These are phyloP conservation scores for Corythaeola cristata DNA, from an alignment of 2,113 vertebrate species.

Conservation along the genomic window DNA sequence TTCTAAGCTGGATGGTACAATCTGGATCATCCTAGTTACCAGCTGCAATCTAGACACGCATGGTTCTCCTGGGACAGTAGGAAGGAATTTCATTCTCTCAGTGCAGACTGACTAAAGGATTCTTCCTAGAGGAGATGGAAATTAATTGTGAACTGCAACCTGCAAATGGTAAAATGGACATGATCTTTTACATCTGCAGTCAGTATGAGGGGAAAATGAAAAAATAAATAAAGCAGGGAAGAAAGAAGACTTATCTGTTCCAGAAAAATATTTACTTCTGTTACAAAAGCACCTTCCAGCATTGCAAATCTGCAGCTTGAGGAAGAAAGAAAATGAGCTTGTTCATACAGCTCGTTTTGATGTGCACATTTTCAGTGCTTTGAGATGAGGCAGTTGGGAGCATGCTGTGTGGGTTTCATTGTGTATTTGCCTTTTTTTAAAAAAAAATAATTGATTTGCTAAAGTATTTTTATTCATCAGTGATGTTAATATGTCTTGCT, in stretches of 20 bases:
- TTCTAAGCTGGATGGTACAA: background rate
- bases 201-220: background rate
- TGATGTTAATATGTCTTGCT: conserved; percentile 51
- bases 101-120: background rate
- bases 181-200: background rate
- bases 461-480: conserved; percentile 52
- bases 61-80: background rate
- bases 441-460: conserved; percentile 25
- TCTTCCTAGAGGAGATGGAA: background rate
- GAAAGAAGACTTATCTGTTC: background rate
- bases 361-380: background rate
- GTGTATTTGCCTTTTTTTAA: background rate
- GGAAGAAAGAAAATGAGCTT: background rate
- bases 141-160: background rate
- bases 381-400: conserved; percentile 21
- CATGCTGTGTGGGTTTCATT: background rate
- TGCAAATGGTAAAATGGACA: background rate
- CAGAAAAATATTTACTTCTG: background rate
- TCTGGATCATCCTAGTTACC: background rate
- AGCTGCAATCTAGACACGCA: background rate
- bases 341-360: background rate
- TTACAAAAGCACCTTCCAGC: background rate
- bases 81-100: conserved; percentile 4
- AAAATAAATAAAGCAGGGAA: background rate
- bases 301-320: background rate